phyloP scores from a whole-genome alignment of 2,888 invertebrate genomes.

The Cactoblastis cactorum region DNA sequence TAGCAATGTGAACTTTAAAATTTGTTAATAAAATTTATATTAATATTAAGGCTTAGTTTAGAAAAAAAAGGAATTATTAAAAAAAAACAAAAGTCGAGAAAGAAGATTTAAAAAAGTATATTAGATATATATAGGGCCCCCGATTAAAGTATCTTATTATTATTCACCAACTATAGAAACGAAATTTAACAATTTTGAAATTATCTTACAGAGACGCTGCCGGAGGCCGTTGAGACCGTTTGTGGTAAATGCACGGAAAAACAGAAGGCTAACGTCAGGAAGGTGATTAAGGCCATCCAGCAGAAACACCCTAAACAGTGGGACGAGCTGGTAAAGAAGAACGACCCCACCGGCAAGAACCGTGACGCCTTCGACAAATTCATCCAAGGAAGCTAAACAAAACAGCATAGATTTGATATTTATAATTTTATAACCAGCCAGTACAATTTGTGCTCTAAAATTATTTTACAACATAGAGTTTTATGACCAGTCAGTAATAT shows the following conservation, averaged over 20 bases:
- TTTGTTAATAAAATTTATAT: no score
- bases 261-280: conserved; percentile 80
- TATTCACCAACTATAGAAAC: not conserved
- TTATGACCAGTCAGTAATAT: no score
- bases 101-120: no score
- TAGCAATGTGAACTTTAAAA: no score
- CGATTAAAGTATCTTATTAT: no score
- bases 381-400: conserved; percentile 54
- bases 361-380: conserved; percentile 80
- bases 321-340: conserved; percentile 84
- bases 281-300: conserved; percentile 83
- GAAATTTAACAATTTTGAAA: not conserved
- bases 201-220: conserved; percentile 79
- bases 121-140: no score
- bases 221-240: conserved; percentile 83
- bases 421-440: not conserved
- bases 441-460: no score
- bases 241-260: conserved; percentile 85
- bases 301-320: conserved; percentile 83
- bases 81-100: no score
- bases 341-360: conserved; percentile 83
- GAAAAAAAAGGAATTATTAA: no score
- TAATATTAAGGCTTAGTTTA: no score
- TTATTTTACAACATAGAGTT: no score
- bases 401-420: no score